Evolutionary conservation across 2,797 vertebrate genomes (phyloP).

Genomic region (Sarcophilus harrisii): DNA sequence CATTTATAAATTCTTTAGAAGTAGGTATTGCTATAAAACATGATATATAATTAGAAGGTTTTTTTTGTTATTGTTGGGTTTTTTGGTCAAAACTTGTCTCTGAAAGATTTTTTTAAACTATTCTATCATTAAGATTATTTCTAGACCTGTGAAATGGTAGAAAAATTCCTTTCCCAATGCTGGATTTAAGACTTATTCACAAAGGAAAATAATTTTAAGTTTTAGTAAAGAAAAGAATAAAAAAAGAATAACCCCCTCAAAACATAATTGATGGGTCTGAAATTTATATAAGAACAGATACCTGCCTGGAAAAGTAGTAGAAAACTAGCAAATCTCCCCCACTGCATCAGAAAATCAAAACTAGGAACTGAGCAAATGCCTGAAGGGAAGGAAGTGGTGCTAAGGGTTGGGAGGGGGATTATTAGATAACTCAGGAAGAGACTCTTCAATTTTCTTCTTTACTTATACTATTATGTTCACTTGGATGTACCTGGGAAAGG

Average conservation of each 20-base stretch:
- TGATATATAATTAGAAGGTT: not conserved
- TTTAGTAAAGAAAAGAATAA: constrained; percentile 55
- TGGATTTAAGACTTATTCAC: not conserved
- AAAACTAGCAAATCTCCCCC: not conserved
- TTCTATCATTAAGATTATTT: not conserved
- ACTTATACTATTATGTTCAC: not conserved
- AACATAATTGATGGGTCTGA: constrained; percentile 70
- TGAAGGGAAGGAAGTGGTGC: constrained; percentile 22
- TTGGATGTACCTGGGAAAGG: not conserved
- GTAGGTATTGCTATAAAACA: not conserved
- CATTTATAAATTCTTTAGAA: not conserved
- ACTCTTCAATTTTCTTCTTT: constrained; percentile 35
- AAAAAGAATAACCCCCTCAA: constrained; percentile 58
- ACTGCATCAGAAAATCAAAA: not conserved
- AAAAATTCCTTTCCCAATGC: not conserved
- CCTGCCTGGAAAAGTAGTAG: not conserved
- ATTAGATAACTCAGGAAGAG: constrained; percentile 4
- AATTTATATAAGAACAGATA: not conserved
- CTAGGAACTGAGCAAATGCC: not conserved
- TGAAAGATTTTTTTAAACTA: not conserved
- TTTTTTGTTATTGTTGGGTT: not conserved
- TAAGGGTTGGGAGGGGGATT: constrained; percentile 33
- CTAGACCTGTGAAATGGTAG: not conserved
- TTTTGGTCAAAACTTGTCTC: not conserved
- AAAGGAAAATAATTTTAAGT: constrained; percentile 58